A percentile compares a stretch with the other conserved stretches of the same genome.
These are phyloP conservation scores for Erythrocercus mccallii DNA, from an alignment of 2,113 vertebrate genomes.

Conservation along the genomic window DNA sequence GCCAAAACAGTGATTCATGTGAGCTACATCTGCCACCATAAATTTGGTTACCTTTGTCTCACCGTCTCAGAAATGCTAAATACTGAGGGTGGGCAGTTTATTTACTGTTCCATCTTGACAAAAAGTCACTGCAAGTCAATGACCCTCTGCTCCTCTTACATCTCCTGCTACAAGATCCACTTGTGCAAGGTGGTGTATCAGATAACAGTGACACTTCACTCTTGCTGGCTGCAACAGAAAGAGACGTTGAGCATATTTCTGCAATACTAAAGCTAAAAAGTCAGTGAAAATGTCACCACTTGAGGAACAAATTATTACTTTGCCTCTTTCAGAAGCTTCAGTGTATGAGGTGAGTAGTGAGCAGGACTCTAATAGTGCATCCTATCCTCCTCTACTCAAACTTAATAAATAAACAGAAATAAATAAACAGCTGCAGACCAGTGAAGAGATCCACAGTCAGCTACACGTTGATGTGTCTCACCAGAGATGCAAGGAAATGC, in stretches of 20 bases:
- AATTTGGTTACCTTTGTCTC: neutral
- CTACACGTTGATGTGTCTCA: neutral
- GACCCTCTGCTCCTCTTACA: neutral
- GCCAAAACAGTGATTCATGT: neutral
- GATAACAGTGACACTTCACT: neutral
- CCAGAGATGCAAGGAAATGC: neutral
- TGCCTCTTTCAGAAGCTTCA: neutral
- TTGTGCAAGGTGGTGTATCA: neutral
- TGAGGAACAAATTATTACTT: neutral
- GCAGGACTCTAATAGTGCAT: neutral
- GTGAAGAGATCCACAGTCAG: neutral
- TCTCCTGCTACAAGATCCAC: neutral
- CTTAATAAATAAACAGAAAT: neutral
- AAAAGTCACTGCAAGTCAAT: neutral
- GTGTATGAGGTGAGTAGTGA: neutral
- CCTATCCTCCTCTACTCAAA: neutral
- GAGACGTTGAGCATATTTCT: neutral
- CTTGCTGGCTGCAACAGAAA: neutral
- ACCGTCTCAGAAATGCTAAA: neutral
- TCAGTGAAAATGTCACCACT: neutral
- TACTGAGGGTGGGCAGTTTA: too few species aligned
- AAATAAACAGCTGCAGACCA: neutral
- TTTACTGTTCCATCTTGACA: neutral
- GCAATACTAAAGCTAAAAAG: neutral
- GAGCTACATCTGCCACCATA: neutral